Conservation (phyloP, 2,113 vertebrate genomes). For the Uria aalge region DNA sequence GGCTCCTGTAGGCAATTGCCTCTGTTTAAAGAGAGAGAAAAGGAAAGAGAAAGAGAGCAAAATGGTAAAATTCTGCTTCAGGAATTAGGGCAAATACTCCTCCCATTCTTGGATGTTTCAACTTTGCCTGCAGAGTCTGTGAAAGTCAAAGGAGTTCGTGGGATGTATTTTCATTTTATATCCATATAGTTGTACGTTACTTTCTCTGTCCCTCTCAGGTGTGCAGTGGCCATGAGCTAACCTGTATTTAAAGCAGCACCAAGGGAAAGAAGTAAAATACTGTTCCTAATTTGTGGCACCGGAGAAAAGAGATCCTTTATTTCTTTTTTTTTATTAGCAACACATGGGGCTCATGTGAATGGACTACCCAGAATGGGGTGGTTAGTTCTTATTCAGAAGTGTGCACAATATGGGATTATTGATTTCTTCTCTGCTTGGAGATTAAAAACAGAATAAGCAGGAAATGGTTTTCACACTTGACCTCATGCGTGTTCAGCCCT, state of each 20-base stretch:
- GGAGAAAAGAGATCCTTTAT: background rate
- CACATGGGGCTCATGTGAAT: background rate
- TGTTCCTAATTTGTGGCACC: background rate
- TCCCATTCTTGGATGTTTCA: background rate
- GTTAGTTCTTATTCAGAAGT: conserved; percentile 42
- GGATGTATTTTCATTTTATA: background rate
- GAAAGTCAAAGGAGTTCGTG: background rate
- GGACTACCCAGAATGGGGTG: background rate
- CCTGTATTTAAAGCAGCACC: background rate
- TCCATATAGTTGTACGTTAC: background rate
- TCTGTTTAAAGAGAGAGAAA: background rate
- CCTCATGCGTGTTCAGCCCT: background rate
- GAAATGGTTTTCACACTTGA: conserved; percentile 39
- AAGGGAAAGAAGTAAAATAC: background rate
- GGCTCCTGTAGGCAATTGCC: background rate
- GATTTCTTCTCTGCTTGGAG: conserved; percentile 38
- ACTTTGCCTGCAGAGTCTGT: background rate
- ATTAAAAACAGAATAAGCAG: conserved; percentile 36
- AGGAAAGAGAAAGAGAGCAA: background rate
- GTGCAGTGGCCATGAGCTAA: background rate
- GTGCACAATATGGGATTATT: background rate
- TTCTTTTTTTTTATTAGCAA: background rate
- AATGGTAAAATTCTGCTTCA: background rate
- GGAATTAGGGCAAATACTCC: background rate
- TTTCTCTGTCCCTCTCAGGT: background rate